A percentile compares a stretch with the other conserved stretches of the same genome.
These are phyloP conservation scores for Dipodomys ordii DNA, from an alignment of 2,113 vertebrate species.

Conservation along the genomic window DNA sequence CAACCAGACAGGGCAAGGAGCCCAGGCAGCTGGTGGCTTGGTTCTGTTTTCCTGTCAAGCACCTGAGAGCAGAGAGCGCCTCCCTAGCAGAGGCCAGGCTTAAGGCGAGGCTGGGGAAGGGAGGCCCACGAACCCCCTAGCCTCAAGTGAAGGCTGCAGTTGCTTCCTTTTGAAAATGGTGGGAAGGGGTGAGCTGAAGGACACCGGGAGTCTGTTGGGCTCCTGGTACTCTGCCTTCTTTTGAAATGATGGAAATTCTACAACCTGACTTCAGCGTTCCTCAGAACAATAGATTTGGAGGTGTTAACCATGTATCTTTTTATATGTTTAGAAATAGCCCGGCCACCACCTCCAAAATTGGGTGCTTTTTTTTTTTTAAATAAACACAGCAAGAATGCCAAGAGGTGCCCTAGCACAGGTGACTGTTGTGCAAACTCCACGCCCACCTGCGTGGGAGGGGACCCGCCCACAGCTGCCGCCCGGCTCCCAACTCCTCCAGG, in stretches of 20 bases:
- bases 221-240: neutral
- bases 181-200: too few species aligned
- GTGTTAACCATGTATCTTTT: neutral
- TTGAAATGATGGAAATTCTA: neutral
- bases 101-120: neutral
- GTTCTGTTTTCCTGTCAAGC: neutral
- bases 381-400: constrained; percentile 42
- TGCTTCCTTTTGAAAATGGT: neutral
- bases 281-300: neutral
- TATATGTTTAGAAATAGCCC: constrained; percentile 48
- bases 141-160: neutral
- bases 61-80: neutral
- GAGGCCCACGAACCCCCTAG: neutral
- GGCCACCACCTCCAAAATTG: neutral
- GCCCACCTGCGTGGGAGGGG: constrained; percentile 84
- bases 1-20: neutral
- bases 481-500: constrained; percentile 84
- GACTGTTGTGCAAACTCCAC: constrained; percentile 85
- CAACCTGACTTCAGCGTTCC: neutral
- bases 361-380: constrained; percentile 66
- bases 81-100: neutral
- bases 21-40: neutral
- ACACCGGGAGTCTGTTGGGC: rapidly evolving
- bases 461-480: constrained; percentile 87
- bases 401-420: constrained; percentile 70